phyloP scores from a whole-genome alignment of 2,113 vertebrate species.

The Malurus alboscapulatus region DNA sequence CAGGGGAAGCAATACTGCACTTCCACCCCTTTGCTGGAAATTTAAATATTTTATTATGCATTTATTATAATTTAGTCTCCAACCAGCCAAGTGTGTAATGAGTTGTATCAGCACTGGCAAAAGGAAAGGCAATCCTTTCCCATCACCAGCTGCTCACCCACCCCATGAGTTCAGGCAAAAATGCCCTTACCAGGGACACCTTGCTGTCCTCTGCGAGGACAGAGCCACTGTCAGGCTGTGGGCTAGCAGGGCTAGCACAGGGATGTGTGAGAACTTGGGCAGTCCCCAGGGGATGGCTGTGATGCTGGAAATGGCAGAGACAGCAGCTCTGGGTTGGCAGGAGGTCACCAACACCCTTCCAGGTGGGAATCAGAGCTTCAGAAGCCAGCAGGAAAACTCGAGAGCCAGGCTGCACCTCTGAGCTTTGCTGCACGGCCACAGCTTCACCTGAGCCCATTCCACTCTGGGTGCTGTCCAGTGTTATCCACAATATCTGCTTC shows the following conservation, averaged over 20 bases:
- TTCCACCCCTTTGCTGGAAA: neutral
- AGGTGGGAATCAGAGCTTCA: neutral
- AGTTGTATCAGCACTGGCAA: neutral
- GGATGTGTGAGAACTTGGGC: neutral
- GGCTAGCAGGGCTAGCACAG: neutral
- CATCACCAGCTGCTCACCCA: neutral
- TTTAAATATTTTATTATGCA: neutral
- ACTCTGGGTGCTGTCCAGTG: neutral
- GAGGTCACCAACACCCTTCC: neutral
- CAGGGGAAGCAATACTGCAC: neutral
- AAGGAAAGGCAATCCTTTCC: neutral
- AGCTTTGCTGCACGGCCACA: neutral
- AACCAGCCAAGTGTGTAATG: neutral
- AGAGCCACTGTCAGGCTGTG: neutral
- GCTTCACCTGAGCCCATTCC: rapidly evolving
- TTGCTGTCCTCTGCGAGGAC: neutral
- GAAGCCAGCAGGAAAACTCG: rapidly evolving
- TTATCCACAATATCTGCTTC: neutral
- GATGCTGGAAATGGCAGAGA: neutral
- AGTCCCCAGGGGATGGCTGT: neutral
- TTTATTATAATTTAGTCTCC: slow-evolving; percentile 12
- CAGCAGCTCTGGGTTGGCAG: neutral
- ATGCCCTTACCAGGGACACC: neutral
- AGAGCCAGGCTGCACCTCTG: neutral
- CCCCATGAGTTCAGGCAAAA: neutral